These are phyloP conservation scores for Leptonema lineaticorne DNA, from an alignment of 1,140 invertebrate species.

Conservation along the genomic window DNA sequence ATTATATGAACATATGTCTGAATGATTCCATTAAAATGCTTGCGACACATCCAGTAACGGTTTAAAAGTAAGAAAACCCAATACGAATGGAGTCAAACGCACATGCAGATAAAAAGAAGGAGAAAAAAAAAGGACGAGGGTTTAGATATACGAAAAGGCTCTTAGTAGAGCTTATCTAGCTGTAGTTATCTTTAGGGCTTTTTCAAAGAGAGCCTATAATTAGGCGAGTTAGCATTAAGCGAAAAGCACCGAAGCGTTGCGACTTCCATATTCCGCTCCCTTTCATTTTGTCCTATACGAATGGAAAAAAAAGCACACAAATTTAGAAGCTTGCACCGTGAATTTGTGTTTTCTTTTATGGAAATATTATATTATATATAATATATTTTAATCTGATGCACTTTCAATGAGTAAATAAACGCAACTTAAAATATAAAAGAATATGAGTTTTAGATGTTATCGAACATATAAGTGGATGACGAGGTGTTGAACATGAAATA, in stretches of 20 bases:
- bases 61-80: background rate
- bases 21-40: too few species aligned
- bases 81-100: too few species aligned
- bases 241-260: conserved; percentile 17
- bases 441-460: too few species aligned
- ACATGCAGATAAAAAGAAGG: background rate
- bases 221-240: conserved; percentile 38
- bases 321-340: background rate
- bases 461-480: too few species aligned
- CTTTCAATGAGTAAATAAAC: too few species aligned
- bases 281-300: conserved; percentile 4
- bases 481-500: too few species aligned
- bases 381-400: too few species aligned
- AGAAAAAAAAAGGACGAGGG: background rate
- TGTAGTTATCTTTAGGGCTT: conserved; percentile 35
- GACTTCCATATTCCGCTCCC: background rate
- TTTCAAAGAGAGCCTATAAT: conserved; percentile 39
- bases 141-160: conserved; percentile 25
- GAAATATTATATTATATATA: too few species aligned
- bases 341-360: too few species aligned
- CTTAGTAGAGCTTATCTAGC: conserved; percentile 35
- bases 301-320: background rate
- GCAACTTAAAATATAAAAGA: too few species aligned
- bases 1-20: too few species aligned
- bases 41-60: too few species aligned